Conservation (phyloP, 53 echinoderm and acorn worm species). For the Temnopleurus reevesii region DNA sequence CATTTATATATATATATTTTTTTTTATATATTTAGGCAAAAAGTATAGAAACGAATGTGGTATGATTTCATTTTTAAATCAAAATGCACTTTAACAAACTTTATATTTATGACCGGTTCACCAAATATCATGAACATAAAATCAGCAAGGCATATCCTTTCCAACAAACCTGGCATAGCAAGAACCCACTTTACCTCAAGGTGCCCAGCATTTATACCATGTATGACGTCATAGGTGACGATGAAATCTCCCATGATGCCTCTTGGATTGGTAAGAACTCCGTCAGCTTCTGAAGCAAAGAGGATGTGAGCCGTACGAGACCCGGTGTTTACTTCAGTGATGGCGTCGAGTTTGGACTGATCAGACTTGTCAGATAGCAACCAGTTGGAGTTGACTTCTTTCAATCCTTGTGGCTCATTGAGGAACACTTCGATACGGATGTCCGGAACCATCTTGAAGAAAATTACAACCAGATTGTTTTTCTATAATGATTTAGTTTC, state of each 20-base stretch:
- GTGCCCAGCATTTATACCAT: slow-evolving; percentile 74
- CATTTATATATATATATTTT: too few species aligned
- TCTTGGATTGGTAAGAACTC: background rate
- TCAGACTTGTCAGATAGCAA: background rate
- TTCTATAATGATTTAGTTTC: background rate
- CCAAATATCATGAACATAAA: too few species aligned
- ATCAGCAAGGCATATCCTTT: too few species aligned
- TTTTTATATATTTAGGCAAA: too few species aligned
- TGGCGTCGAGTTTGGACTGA: background rate
- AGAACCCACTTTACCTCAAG: slow-evolving; percentile 73
- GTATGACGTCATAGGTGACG: slow-evolving; percentile 85
- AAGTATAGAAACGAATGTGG: too few species aligned
- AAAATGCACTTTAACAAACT: too few species aligned
- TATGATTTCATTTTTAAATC: too few species aligned
- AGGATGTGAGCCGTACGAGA: background rate
- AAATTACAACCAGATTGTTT: too few species aligned
- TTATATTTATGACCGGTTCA: too few species aligned
- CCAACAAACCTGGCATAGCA: too few species aligned
- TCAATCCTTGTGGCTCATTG: slow-evolving; percentile 81
- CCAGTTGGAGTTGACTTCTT: slow-evolving; percentile 67
- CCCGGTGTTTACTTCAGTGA: background rate
- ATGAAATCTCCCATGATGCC: slow-evolving; percentile 80
- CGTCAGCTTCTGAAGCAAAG: background rate
- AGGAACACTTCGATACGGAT: slow-evolving; percentile 67
- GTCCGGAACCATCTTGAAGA: slow-evolving; percentile 62